Evolutionary conservation across 2,113 vertebrate genomes (phyloP), one percentile per base, ranked within the genome.

Genomic region (Pedionomus torquatus): DNA sequence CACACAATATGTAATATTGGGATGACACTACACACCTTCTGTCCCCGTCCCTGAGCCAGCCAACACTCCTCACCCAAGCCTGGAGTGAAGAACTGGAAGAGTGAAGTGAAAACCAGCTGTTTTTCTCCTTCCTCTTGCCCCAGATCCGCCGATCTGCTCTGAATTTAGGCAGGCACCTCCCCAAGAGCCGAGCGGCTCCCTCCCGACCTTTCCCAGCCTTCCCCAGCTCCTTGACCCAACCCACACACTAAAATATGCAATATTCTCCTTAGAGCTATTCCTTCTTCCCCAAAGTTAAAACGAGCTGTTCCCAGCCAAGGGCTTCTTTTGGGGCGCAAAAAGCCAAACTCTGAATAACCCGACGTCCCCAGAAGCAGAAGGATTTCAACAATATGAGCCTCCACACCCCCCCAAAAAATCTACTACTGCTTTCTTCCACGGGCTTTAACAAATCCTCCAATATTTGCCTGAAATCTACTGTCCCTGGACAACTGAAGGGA

Each of bases 151-250:
- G n/a, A 25, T 71, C 20, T 25, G 65, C 14, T 7, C 55, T 49
- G 87, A 80, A 89, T 75, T 80, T 17, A 24, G 2, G 23, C 75
- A 86, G 54, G 77, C 90, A 35, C 21, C 66, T 91, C 86, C 89
- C 87, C 12, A 19, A n/a, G 82, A n/a, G 64, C 43, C 26, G 37
- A 74, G 91, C 76, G n/a, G 51, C 89, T 41, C 84, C 84, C 82
- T 88, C 44, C 70, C 1, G 75, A 31, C 87, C 83, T 66, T 71
- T 82, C 89, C 85, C 82, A 39, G 83, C 43, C 57, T 26, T 5
- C 11, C 8, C 39, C 35, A 70, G 81, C 81, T 80, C 65, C 91
- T 28, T 19, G 82, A 92, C 95, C 95, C 92, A 95, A 33, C 92
- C 95, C 96, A 69, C 33, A 41, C 8, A 2, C 48, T 13, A 23